Conservation (phyloP, 2,797 vertebrate genomes). For the Hypotaenidia okinawae region DNA sequence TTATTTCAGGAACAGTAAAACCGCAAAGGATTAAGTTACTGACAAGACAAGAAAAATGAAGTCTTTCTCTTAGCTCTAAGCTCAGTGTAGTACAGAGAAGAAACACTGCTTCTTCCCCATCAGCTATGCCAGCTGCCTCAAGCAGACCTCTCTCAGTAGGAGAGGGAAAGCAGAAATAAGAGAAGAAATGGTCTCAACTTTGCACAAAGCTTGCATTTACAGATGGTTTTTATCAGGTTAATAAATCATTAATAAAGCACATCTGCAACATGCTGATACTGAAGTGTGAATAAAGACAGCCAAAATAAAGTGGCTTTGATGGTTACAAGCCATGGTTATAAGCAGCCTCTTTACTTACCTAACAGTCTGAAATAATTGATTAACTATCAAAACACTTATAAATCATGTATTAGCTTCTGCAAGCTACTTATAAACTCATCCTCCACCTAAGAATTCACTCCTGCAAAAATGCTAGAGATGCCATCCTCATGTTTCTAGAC, state of each 20-base stretch:
- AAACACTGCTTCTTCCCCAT: background rate
- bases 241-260: constrained; percentile 19
- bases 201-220: background rate
- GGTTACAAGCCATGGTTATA: background rate
- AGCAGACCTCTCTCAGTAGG: constrained; percentile 19
- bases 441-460: background rate
- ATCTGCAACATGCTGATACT: background rate
- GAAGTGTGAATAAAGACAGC: background rate
- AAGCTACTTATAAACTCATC: background rate
- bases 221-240: background rate
- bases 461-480: background rate
- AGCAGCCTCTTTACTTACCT: background rate
- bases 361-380: constrained; percentile 17
- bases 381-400: background rate
- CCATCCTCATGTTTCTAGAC: background rate
- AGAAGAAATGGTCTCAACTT: background rate
- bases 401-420: background rate
- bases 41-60: constrained; percentile 56
- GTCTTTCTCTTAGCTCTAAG: constrained; percentile 14
- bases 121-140: constrained; percentile 17
- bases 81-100: background rate
- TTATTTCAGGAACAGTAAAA: constrained; percentile 45
- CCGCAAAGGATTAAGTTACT: constrained; percentile 51
- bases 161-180: constrained; percentile 25
- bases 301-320: background rate